These are phyloP conservation scores for Garrulus glandarius DNA, from an alignment of 2,797 vertebrate species.

Conservation along the genomic window DNA sequence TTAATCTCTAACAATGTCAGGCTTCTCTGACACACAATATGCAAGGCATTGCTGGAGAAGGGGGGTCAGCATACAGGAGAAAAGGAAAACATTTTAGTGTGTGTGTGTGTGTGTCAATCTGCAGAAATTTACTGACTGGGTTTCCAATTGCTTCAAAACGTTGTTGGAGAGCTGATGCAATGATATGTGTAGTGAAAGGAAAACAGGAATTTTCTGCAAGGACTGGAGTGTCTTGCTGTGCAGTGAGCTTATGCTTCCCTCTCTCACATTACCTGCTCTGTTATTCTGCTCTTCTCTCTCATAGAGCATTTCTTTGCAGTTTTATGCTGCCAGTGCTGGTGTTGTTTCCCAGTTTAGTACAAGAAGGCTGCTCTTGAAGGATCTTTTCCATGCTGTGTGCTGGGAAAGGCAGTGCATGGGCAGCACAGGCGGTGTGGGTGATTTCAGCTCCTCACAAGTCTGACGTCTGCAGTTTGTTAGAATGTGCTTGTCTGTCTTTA, in stretches of 20 bases:
- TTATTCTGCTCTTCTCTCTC: not conserved
- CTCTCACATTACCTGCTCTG: not conserved
- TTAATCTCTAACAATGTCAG: constrained; percentile 17
- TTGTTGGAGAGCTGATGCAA: constrained; percentile 18
- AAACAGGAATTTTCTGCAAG: not conserved
- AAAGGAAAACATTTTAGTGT: not conserved
- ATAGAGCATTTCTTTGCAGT: not conserved
- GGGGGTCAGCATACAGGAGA: not conserved
- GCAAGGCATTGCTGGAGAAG: not conserved
- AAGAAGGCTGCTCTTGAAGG: not conserved
- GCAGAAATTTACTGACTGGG: not conserved
- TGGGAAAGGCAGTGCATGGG: not conserved
- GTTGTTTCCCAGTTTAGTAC: not conserved
- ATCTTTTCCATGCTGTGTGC: not conserved
- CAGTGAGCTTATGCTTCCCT: not conserved
- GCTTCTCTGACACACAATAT: constrained; percentile 7
- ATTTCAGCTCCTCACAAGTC: not conserved
- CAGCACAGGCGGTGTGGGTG: not conserved
- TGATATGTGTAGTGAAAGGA: not conserved
- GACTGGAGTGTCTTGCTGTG: not conserved
- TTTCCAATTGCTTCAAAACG: not conserved
- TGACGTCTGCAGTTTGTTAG: not conserved
- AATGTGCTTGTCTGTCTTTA: not conserved
- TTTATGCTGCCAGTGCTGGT: not conserved
- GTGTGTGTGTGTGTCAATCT: not conserved